These are phyloP conservation scores for Tychaedon coryphoeus DNA, from an alignment of 2,113 vertebrate genomes.

Conservation along the genomic window DNA sequence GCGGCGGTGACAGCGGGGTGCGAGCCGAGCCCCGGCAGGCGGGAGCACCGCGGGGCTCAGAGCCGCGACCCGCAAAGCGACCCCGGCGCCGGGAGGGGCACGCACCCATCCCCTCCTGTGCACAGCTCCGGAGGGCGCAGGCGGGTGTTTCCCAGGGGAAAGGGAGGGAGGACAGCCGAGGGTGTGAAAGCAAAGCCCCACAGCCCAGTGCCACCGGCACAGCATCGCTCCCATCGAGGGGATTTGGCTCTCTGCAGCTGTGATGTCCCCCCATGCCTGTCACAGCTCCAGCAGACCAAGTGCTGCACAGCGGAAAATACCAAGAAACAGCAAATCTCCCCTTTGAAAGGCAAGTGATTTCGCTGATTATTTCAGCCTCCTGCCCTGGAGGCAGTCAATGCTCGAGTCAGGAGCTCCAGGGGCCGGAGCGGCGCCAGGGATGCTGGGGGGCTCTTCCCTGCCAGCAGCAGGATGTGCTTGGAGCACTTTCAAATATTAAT, in stretches of 20 bases:
- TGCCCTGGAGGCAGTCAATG: neutral
- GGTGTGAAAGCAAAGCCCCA: rapidly evolving
- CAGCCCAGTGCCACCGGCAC: neutral
- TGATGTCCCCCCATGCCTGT: no score
- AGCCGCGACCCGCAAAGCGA: neutral
- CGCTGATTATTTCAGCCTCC: neutral
- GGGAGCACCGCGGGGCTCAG: neutral
- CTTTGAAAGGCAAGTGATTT: neutral
- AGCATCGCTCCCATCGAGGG: rapidly evolving
- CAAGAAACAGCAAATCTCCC: neutral
- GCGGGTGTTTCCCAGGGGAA: neutral
- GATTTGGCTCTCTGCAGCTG: neutral
- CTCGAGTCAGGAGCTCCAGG: neutral
- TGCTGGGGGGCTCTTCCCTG: neutral
- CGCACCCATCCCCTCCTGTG: neutral
- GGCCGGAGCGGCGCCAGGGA: rapidly evolving
- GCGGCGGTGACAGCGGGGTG: neutral
- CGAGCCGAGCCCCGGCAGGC: neutral
- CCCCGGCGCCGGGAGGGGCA: neutral
- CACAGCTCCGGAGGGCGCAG: neutral
- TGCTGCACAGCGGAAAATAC: neutral
- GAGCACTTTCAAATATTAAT: constrained; percentile 3
- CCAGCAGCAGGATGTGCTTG: neutral
- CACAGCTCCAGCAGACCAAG: neutral
- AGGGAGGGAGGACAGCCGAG: neutral